Evolutionary conservation across 2,888 invertebrate species (phyloP).

Genomic region (Glyphotaelius pellucidus): DNA sequence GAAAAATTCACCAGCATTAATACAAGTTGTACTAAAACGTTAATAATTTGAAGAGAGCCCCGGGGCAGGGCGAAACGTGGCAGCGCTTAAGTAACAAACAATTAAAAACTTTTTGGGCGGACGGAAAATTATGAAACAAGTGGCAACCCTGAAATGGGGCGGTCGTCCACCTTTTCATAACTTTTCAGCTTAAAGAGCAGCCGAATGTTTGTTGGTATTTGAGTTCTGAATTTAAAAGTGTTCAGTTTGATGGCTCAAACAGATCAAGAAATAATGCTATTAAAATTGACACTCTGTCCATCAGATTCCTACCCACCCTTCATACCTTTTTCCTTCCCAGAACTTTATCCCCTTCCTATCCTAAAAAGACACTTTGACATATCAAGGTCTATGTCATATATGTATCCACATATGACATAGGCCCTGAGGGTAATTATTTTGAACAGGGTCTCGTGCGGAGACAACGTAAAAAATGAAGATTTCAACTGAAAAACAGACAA

Average conservation of each 20-base stretch:
- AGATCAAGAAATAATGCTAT: not conserved
- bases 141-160: conserved; percentile 1
- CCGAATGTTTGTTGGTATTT: not conserved
- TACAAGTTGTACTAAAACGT: conserved; percentile 26
- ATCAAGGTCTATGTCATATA: no score
- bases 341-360: no score
- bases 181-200: not conserved
- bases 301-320: no score
- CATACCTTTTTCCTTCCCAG: no score
- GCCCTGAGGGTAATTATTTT: no score
- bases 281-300: not conserved
- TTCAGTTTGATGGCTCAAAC: not conserved
- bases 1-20: conserved; percentile 37
- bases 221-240: not conserved
- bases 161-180: not conserved
- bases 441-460: no score
- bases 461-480: no score
- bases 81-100: conserved; percentile 54
- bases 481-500: not conserved
- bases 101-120: conserved; percentile 60
- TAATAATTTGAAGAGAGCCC: not conserved
- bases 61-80: not conserved
- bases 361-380: no score
- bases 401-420: no score
- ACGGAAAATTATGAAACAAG: conserved; percentile 56